Evolutionary conservation across 2,888 invertebrate species (phyloP).

Genomic region (Spialia ferax): DNA sequence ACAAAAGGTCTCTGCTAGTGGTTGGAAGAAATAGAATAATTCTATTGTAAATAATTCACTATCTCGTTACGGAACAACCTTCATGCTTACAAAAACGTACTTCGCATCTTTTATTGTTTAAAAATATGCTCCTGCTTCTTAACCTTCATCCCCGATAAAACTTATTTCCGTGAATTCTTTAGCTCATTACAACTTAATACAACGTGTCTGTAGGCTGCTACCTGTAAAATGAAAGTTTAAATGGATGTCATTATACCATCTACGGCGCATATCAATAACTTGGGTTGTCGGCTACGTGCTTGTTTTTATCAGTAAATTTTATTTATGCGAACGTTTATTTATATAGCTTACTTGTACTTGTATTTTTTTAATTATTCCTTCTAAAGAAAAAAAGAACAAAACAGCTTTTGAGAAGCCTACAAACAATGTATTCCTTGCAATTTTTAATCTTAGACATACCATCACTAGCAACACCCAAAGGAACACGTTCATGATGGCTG

Average conservation of each 20-base stretch:
- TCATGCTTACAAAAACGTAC: slow-evolving; percentile 16
- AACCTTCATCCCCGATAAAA: slow-evolving; percentile 25
- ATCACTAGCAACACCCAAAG: too few species aligned
- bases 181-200: slow-evolving; percentile 38
- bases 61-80: slow-evolving; percentile 32
- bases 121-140: slow-evolving; percentile 19
- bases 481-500: too few species aligned
- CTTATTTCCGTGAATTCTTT: slow-evolving; percentile 38
- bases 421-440: too few species aligned
- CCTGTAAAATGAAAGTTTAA: slow-evolving; percentile 31
- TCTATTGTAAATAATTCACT: slow-evolving; percentile 22
- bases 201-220: slow-evolving; percentile 32
- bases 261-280: slow-evolving; percentile 37
- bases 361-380: too few species aligned
- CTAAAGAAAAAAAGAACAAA: too few species aligned
- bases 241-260: slow-evolving; percentile 39
- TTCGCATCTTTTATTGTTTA: slow-evolving; percentile 32
- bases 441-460: too few species aligned
- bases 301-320: slow-evolving; percentile 37
- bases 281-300: slow-evolving; percentile 28
- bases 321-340: slow-evolving; percentile 25
- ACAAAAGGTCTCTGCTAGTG: too few species aligned
- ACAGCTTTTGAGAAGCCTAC: too few species aligned
- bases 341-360: not conserved
- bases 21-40: not conserved